phyloP scores from a whole-genome alignment of 2,113 vertebrate genomes.

The Engystomops pustulosus region DNA sequence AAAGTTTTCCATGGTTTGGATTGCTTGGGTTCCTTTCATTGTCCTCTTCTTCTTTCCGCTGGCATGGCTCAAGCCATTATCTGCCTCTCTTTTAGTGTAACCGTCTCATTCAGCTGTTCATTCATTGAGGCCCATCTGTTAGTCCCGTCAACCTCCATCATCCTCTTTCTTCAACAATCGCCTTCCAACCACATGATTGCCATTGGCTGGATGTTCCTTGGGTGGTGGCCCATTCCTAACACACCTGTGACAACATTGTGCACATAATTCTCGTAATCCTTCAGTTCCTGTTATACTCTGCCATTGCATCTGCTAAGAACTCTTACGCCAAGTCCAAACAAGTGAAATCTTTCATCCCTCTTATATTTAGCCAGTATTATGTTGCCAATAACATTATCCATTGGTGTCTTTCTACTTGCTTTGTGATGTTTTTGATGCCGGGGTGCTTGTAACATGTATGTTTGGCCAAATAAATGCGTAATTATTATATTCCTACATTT shows the following conservation, averaged over 20 bases:
- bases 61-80: neutral
- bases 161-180: constrained; percentile 5
- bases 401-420: neutral
- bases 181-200: neutral
- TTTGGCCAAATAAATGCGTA: too few species aligned
- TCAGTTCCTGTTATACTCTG: neutral
- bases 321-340: neutral
- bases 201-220: neutral
- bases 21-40: neutral
- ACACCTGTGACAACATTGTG: neutral
- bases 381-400: neutral
- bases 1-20: too few species aligned
- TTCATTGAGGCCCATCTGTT: constrained; percentile 3
- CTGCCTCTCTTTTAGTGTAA: constrained; percentile 12
- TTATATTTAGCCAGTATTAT: neutral
- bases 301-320: neutral
- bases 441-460: neutral
- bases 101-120: neutral
- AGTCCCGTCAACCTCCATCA: neutral
- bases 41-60: neutral
- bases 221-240: neutral
- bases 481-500: too few species aligned
- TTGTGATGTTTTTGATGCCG: neutral
- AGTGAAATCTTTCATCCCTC: neutral
- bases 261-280: neutral